Conservation (phyloP, 2,888 invertebrate genomes). For the Coelinius sp. region DNA sequence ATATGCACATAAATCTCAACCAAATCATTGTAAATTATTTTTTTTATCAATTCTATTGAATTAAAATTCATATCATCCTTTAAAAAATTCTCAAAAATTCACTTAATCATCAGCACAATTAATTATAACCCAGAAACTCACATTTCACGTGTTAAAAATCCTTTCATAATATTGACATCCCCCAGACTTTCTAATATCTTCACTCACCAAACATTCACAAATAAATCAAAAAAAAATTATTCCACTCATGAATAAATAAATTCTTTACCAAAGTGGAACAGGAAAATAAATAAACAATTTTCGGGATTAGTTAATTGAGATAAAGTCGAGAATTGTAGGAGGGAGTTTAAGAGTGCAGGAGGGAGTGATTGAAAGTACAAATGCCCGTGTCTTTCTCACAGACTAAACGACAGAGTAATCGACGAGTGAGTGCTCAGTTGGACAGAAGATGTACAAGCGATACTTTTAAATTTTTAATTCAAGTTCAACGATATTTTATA, state of each 20-base stretch:
- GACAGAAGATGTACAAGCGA: background rate
- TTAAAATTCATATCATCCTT: too few relatives aligned
- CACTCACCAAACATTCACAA: background rate
- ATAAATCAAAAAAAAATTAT: background rate
- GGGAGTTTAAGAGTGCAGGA: constrained; percentile 42
- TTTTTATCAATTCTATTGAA: too few relatives aligned
- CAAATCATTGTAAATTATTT: too few relatives aligned
- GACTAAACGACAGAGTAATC: constrained; percentile 37
- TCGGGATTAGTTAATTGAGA: constrained; percentile 4
- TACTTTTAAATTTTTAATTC: background rate
- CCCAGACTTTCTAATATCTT: background rate
- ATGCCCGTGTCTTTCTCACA: constrained; percentile 53
- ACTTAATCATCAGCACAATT: too few relatives aligned
- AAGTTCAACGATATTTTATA: background rate
- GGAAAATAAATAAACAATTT: background rate
- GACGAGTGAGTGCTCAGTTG: constrained; percentile 33
- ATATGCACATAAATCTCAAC: too few relatives aligned
- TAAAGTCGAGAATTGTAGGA: constrained; percentile 15
- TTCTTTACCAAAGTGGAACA: background rate
- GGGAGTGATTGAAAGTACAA: constrained; percentile 55
- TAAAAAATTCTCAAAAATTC: too few relatives aligned
- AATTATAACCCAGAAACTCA: background rate
- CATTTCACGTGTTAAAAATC: background rate
- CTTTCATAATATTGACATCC: background rate
- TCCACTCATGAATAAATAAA: background rate